Conservation (phyloP, 1,140 invertebrate genomes). For the Drosophila eugracilis region DNA sequence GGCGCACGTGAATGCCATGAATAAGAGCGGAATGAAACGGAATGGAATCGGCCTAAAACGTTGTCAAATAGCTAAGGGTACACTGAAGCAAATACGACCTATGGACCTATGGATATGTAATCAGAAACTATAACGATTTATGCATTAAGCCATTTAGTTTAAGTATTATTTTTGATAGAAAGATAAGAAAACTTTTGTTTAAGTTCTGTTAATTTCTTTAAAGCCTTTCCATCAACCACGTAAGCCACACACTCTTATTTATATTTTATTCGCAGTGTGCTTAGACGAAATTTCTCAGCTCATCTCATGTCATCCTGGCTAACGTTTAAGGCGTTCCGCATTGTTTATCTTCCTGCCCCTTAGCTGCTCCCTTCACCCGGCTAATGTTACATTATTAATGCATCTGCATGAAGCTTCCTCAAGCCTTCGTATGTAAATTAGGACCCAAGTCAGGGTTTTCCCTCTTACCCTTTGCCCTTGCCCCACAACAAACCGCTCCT, state of each 20-base stretch:
- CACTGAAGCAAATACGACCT: slow-evolving; percentile 13
- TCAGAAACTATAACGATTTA: no score
- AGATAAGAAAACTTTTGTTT: no score
- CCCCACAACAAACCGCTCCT: no score
- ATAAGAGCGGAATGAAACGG: slow-evolving; percentile 28
- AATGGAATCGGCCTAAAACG: slow-evolving; percentile 10
- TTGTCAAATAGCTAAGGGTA: slow-evolving; percentile 14
- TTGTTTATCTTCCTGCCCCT: slow-evolving; percentile 42
- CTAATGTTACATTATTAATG: slow-evolving; percentile 79
- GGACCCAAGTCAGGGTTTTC: slow-evolving; percentile 8
- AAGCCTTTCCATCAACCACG: no score
- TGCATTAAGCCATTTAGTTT: no score
- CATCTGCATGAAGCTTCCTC: slow-evolving; percentile 59
- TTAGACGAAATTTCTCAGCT: slow-evolving; percentile 9
- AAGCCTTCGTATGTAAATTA: slow-evolving; percentile 49
- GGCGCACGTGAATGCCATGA: slow-evolving; percentile 63
- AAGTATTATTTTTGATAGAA: no score
- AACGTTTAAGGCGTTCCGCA: slow-evolving; percentile 51
- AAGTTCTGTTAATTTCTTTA: no score
- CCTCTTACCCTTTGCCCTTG: slow-evolving; percentile 4
- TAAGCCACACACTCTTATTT: no score
- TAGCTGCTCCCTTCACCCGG: slow-evolving; percentile 4
- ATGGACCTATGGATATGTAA: no score
- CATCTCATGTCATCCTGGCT: slow-evolving; percentile 45
- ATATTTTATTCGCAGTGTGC: not conserved